These are phyloP conservation scores for Calidris pygmaea DNA, from an alignment of 2,113 vertebrate genomes.

Conservation along the genomic window DNA sequence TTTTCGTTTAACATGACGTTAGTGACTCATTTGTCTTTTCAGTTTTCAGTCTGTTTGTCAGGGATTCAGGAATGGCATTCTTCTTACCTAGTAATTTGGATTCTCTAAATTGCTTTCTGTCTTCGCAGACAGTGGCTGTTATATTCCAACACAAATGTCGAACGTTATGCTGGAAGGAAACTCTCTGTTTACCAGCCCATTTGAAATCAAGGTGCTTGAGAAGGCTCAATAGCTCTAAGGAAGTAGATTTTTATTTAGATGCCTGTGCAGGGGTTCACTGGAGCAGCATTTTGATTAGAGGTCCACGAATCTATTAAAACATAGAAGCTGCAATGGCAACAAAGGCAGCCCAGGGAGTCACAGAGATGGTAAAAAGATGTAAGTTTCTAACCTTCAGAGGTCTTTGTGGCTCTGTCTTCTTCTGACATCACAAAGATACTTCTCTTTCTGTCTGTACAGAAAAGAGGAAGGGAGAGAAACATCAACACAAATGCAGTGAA, in stretches of 20 bases:
- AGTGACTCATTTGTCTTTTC: constrained; percentile 35
- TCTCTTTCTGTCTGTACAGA: not conserved
- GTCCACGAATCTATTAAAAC: not conserved
- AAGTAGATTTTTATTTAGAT: not conserved
- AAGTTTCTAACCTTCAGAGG: not conserved
- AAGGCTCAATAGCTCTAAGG: not conserved
- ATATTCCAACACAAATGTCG: not conserved
- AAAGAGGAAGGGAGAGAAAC: not conserved
- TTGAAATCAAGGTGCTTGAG: not conserved
- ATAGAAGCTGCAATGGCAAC: not conserved
- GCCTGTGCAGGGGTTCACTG: not conserved
- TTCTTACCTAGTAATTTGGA: not conserved
- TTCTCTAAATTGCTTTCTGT: not conserved
- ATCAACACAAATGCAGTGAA: not conserved
- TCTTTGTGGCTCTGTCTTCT: not conserved
- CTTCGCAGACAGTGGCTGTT: not conserved
- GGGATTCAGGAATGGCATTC: not conserved
- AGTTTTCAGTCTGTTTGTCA: not conserved
- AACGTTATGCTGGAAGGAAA: not conserved
- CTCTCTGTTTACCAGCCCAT: not conserved
- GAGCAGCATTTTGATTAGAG: not conserved
- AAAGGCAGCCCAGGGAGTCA: not conserved
- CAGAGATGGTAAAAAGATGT: not conserved
- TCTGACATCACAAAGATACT: not conserved
- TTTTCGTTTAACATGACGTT: constrained; percentile 21